phyloP scores from a whole-genome alignment of 2,113 vertebrate species.

The Hoplias malabaricus region DNA sequence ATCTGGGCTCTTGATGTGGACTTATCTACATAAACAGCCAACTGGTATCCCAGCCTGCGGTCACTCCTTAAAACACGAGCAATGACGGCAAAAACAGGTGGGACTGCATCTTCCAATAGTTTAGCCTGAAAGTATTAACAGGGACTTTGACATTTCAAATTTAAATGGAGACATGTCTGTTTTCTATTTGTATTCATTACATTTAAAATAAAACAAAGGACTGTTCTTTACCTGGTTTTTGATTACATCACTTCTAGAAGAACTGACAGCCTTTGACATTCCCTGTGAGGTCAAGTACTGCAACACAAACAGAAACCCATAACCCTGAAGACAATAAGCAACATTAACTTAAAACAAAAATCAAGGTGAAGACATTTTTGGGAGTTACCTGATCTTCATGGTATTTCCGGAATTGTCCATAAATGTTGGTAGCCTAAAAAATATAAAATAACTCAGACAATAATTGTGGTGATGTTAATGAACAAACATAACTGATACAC shows the following conservation, averaged over 20 bases:
- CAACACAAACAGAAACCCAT: background rate
- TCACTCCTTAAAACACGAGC: constrained; percentile 67
- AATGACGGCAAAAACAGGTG: constrained; percentile 67
- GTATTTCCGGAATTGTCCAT: constrained; percentile 32
- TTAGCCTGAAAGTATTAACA: constrained; percentile 59
- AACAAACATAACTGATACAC: no score
- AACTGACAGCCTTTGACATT: constrained; percentile 11
- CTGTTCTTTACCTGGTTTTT: constrained; percentile 35
- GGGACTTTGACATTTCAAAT: background rate
- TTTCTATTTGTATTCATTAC: background rate
- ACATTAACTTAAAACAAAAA: no score
- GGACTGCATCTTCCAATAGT: constrained; percentile 65
- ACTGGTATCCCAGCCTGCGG: constrained; percentile 70
- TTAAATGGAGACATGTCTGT: background rate
- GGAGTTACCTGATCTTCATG: constrained; percentile 38
- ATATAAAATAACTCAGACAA: background rate
- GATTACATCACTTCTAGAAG: constrained; percentile 49
- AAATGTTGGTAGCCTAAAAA: background rate
- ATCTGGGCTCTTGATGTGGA: constrained; percentile 68
- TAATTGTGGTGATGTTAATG: background rate
- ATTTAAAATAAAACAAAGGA: background rate
- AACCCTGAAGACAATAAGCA: background rate
- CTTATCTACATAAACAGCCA: constrained; percentile 67
- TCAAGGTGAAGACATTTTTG: background rate
- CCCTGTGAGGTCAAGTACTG: background rate